Evolutionary conservation across 2,113 vertebrate species (phyloP).

Genomic region (Blennius ocellaris): DNA sequence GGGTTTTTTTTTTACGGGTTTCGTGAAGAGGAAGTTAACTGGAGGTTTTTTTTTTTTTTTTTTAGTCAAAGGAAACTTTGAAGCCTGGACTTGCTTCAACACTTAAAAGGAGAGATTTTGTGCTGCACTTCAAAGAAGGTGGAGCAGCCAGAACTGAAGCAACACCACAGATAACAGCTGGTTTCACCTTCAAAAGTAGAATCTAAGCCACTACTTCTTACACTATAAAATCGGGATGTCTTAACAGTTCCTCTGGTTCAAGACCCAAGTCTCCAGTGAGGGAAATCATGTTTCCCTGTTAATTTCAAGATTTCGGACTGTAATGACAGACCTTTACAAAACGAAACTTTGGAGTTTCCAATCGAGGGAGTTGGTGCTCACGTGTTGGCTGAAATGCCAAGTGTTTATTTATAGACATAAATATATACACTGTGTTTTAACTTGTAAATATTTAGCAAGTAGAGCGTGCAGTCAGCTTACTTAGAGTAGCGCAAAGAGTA

Average conservation of each 20-base stretch:
- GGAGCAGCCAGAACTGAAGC: background rate
- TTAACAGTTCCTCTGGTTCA: too few relatives aligned
- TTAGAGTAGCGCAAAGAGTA: too few relatives aligned
- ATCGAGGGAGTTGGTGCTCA: too few relatives aligned
- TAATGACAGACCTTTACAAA: too few relatives aligned
- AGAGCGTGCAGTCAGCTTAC: background rate
- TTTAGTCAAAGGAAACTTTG: background rate
- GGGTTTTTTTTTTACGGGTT: background rate
- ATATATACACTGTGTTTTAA: background rate
- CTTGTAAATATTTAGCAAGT: background rate
- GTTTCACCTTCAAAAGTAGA: background rate
- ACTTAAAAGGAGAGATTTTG: background rate
- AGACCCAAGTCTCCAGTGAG: too few relatives aligned
- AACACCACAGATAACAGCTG: background rate
- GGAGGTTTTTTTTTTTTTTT: background rate
- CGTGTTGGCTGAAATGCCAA: too few relatives aligned
- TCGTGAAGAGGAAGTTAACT: constrained; percentile 21
- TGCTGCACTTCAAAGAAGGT: background rate
- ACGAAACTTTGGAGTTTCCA: too few relatives aligned
- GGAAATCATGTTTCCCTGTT: too few relatives aligned
- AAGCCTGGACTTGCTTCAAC: background rate
- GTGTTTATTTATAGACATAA: too few relatives aligned
- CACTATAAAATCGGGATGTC: too few relatives aligned
- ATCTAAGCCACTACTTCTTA: too few relatives aligned
- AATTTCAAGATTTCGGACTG: too few relatives aligned